phyloP scores from a whole-genome alignment of 2,797 vertebrate genomes.

The Morus bassanus region DNA sequence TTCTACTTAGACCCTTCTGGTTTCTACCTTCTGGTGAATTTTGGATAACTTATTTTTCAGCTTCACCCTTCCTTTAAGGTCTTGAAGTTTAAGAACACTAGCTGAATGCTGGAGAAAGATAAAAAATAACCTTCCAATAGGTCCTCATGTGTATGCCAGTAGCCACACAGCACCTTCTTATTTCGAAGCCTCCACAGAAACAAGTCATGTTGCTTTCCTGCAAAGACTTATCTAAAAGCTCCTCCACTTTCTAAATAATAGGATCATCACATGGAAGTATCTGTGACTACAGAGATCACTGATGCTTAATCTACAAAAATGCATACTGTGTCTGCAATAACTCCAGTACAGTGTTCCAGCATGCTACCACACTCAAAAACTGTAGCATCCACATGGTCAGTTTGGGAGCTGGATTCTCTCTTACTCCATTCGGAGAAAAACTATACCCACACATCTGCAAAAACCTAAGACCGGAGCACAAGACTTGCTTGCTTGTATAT shows the following conservation, averaged over 20 bases:
- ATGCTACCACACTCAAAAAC: rapidly evolving
- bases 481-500: background rate
- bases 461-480: background rate
- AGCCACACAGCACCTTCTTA: background rate
- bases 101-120: background rate
- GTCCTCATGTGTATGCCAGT: background rate
- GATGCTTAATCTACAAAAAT: background rate
- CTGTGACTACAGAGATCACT: background rate
- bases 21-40: background rate
- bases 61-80: background rate
- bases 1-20: background rate
- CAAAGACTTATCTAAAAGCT: background rate
- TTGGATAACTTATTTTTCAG: background rate
- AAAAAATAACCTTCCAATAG: background rate
- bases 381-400: background rate
- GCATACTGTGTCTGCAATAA: rapidly evolving
- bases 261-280: background rate
- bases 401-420: background rate
- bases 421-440: background rate
- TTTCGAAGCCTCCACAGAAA: background rate
- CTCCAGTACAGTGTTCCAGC: background rate
- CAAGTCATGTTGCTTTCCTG: background rate
- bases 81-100: background rate
- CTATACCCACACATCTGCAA: background rate
- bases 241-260: background rate